These are phyloP conservation scores for Papilio helenus DNA, from an alignment of 1,140 invertebrate species.

Conservation along the genomic window DNA sequence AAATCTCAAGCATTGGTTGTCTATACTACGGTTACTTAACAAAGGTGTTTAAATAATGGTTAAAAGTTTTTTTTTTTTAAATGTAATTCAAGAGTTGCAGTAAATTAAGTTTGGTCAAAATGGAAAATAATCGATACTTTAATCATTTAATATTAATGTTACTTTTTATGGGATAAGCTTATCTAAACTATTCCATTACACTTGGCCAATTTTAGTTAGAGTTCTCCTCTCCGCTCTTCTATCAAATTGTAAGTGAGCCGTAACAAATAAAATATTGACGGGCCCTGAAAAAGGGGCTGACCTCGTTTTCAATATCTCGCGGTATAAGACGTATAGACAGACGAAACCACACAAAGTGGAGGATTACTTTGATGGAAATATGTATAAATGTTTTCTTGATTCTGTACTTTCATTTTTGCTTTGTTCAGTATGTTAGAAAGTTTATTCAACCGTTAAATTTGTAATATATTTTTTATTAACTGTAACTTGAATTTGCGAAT, in stretches of 20 bases:
- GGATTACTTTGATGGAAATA: background rate
- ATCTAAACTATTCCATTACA: conserved; percentile 21
- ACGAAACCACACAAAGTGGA: conserved; percentile 13
- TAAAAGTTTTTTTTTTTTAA: no score
- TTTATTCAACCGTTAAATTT: background rate
- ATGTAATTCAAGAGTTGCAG: background rate
- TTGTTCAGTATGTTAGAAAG: background rate
- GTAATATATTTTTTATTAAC: no score
- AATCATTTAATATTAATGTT: background rate
- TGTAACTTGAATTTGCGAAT: no score
- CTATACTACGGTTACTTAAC: background rate
- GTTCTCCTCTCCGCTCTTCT: background rate
- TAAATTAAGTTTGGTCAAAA: background rate
- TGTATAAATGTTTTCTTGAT: conserved; percentile 13
- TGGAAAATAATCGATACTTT: background rate
- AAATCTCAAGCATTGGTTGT: background rate
- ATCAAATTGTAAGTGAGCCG: conserved; percentile 27
- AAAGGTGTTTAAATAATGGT: no score
- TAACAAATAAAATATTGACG: conserved; percentile 26
- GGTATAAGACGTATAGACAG: background rate
- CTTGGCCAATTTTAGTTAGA: conserved; percentile 23
- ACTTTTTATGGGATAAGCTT: background rate
- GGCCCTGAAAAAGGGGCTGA: conserved; percentile 4
- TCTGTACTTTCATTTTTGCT: background rate
- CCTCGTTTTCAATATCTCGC: conserved; percentile 26